Percentiles rank a stretch among this genome's conserved stretches.
phyloP scores from a whole-genome alignment of 2,113 vertebrate species.

The Corydoras sp. region DNA sequence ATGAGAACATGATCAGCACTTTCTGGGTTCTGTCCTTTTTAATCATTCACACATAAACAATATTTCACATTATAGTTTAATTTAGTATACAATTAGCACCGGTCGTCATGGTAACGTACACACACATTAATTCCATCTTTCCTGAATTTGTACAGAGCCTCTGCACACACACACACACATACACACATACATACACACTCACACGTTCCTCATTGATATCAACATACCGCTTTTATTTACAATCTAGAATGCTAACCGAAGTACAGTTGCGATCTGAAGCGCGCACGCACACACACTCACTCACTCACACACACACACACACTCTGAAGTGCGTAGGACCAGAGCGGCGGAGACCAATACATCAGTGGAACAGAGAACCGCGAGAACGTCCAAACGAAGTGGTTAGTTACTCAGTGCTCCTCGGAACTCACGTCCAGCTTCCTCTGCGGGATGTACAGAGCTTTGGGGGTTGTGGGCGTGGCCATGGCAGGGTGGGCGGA shows the following conservation, averaged over 20 bases:
- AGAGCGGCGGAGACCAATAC: not conserved
- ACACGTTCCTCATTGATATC: not conserved
- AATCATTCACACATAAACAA: not conserved
- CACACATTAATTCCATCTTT: not conserved
- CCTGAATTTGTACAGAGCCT: not conserved
- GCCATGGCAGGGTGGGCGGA: constrained; percentile 54
- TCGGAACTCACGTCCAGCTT: constrained; percentile 79
- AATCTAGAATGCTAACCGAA: no score
- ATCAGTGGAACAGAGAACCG: not conserved
- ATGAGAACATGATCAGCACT: not conserved
- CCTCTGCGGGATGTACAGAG: constrained; percentile 75
- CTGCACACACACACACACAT: not conserved
- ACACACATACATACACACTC: not conserved
- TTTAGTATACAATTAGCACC: constrained; percentile 2
- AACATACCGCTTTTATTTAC: no score
- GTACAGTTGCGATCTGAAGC: no score
- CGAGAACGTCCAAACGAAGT: constrained; percentile 41
- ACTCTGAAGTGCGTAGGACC: not conserved
- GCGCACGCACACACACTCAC: not conserved
- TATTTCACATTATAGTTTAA: not conserved
- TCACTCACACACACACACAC: not conserved
- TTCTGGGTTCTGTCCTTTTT: not conserved
- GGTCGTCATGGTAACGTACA: not conserved
- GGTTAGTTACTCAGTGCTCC: constrained; percentile 33
- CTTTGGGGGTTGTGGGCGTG: constrained; percentile 54